Conservation (phyloP, 2,797 vertebrate genomes). For the Arrhamphus sclerolepis region DNA sequence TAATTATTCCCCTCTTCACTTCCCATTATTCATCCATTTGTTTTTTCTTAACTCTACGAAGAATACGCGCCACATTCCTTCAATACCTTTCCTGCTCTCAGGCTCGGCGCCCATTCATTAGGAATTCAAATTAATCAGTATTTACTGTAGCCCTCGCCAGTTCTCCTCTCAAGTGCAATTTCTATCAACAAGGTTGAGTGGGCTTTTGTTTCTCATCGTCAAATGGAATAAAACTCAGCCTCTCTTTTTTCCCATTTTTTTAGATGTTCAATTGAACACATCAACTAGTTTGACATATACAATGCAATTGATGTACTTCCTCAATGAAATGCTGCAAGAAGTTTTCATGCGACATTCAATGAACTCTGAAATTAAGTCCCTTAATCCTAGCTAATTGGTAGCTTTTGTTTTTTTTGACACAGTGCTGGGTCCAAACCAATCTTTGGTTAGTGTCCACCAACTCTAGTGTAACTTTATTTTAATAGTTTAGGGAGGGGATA, state of each 20-base stretch:
- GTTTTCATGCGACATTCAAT: constrained; percentile 68
- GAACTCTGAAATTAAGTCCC: constrained; percentile 64
- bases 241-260: constrained; percentile 54
- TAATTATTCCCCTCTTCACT: constrained; percentile 76
- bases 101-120: constrained; percentile 71
- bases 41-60: constrained; percentile 68
- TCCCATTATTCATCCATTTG: constrained; percentile 72
- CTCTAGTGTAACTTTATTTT: background rate
- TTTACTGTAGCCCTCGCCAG: constrained; percentile 75
- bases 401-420: constrained; percentile 3
- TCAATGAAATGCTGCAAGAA: constrained; percentile 66
- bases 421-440: background rate
- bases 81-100: constrained; percentile 69
- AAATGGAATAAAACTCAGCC: constrained; percentile 68
- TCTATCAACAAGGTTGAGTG: constrained; percentile 81
- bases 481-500: background rate
- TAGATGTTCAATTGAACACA: constrained; percentile 71
- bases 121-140: constrained; percentile 79
- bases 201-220: constrained; percentile 77
- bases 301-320: constrained; percentile 51
- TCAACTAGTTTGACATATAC: constrained; percentile 65
- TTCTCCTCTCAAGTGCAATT: constrained; percentile 77
- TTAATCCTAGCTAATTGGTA: constrained; percentile 46
- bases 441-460: constrained; percentile 18
- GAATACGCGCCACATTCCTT: constrained; percentile 72